These are phyloP conservation scores for Myiagra hebetior DNA, from an alignment of 2,113 vertebrate species.

Conservation along the genomic window DNA sequence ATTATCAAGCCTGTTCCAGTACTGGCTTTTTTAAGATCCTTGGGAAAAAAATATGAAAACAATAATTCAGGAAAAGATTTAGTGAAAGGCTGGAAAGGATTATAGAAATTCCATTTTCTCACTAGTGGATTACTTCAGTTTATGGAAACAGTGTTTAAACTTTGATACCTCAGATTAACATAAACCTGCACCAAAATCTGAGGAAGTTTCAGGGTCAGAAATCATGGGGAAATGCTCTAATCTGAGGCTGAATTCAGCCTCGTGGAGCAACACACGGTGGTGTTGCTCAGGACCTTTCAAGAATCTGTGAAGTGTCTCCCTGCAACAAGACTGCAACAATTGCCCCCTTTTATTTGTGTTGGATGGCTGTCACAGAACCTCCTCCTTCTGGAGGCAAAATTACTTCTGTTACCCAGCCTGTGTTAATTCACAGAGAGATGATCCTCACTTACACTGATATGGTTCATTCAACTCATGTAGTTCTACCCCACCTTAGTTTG, in stretches of 20 bases:
- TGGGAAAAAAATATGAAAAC: neutral
- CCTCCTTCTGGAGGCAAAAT: neutral
- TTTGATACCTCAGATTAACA: neutral
- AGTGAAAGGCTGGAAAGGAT: neutral
- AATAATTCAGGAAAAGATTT: neutral
- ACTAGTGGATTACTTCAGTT: neutral
- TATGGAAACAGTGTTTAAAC: neutral
- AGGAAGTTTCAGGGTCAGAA: neutral
- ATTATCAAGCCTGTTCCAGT: neutral
- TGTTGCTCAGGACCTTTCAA: neutral
- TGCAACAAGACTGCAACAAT: neutral
- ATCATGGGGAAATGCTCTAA: neutral
- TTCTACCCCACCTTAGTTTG: neutral
- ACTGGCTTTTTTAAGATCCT: neutral
- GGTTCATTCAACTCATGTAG: fast-evolving
- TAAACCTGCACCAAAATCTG: neutral
- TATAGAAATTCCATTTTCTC: neutral
- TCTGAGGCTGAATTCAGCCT: neutral
- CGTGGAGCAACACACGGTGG: fast-evolving
- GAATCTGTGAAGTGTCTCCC: neutral
- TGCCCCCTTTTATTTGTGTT: neutral
- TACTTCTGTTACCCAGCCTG: neutral
- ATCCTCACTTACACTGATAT: neutral
- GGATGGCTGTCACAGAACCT: neutral
- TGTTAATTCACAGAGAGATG: neutral